A percentile compares a stretch with the other conserved stretches of the same genome.
These are phyloP conservation scores for Choreutis nemorana DNA, from an alignment of 2,888 invertebrate genomes.

Conservation along the genomic window DNA sequence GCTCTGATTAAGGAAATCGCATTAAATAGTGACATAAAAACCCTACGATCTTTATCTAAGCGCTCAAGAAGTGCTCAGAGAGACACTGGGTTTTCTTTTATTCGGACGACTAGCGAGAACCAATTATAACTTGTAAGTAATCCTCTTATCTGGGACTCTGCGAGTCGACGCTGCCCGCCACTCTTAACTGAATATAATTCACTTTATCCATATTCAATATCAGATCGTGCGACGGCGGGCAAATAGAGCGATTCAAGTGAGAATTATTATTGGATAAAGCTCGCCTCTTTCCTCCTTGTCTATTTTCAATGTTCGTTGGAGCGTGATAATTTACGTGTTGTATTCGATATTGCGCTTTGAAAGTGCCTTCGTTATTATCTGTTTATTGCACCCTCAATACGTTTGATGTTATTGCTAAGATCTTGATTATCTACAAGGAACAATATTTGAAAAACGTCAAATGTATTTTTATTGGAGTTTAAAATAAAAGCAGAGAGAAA, in stretches of 20 bases:
- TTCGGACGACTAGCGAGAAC: conserved; percentile 50
- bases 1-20: too few relatives aligned
- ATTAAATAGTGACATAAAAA: too few relatives aligned
- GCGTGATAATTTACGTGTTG: conserved; percentile 49
- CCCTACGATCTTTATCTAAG: conserved; percentile 29
- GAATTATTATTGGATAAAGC: conserved; percentile 63
- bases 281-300: conserved; percentile 45
- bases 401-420: not conserved
- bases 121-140: conserved; percentile 63
- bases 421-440: not conserved
- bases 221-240: conserved; percentile 57
- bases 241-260: conserved; percentile 62
- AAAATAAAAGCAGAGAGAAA: too few relatives aligned
- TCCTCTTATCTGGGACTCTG: conserved; percentile 51
- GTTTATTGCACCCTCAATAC: conserved; percentile 11
- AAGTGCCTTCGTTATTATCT: conserved; percentile 24
- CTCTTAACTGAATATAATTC: conserved; percentile 56
- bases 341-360: conserved; percentile 34
- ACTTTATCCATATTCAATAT: conserved; percentile 65
- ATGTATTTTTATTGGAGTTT: too few relatives aligned
- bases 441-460: conserved; percentile 2
- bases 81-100: conserved; percentile 40
- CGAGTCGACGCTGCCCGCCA: conserved; percentile 47
- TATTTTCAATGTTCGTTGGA: conserved; percentile 49
- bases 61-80: conserved; percentile 31